Evolutionary conservation across 1,140 invertebrate species (phyloP).

Genomic region (Phenacoccus solenopsis): DNA sequence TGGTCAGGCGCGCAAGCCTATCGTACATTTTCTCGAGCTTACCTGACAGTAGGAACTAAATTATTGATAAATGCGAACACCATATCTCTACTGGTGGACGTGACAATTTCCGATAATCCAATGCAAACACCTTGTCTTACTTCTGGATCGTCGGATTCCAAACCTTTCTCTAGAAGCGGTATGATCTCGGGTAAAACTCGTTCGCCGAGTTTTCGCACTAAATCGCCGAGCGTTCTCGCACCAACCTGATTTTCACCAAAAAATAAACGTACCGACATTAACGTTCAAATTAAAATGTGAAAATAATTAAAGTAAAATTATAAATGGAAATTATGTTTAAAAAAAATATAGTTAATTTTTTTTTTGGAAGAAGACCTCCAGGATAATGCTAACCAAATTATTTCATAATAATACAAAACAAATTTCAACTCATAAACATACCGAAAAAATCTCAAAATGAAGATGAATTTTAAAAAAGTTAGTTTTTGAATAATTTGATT

Average conservation of each 20-base stretch:
- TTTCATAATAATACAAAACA: too few species aligned
- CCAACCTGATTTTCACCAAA: conserved; percentile 53
- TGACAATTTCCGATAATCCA: conserved; percentile 95
- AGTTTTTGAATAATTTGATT: too few species aligned
- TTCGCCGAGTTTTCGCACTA: conserved; percentile 95
- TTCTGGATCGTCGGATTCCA: conserved; percentile 80
- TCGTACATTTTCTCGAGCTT: background rate
- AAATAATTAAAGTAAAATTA: background rate
- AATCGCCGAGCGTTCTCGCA: conserved; percentile 88
- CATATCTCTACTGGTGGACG: conserved; percentile 89
- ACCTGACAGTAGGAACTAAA: conserved; percentile 81
- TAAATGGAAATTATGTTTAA: too few species aligned
- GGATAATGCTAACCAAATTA: too few species aligned
- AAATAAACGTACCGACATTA: too few species aligned
- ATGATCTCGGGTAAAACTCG: conserved; percentile 95
- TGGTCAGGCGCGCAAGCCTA: too few species aligned
- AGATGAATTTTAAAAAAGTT: too few species aligned
- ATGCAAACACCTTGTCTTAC: conserved; percentile 97
- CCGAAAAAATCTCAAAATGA: too few species aligned
- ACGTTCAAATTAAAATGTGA: background rate
- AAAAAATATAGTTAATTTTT: too few species aligned
- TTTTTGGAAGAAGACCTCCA: too few species aligned
- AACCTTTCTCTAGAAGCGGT: conserved; percentile 85
- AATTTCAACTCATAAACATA: too few species aligned
- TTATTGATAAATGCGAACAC: conserved; percentile 87